Conservation (phyloP, 2,113 vertebrate genomes). For the Camelus dromedarius region DNA sequence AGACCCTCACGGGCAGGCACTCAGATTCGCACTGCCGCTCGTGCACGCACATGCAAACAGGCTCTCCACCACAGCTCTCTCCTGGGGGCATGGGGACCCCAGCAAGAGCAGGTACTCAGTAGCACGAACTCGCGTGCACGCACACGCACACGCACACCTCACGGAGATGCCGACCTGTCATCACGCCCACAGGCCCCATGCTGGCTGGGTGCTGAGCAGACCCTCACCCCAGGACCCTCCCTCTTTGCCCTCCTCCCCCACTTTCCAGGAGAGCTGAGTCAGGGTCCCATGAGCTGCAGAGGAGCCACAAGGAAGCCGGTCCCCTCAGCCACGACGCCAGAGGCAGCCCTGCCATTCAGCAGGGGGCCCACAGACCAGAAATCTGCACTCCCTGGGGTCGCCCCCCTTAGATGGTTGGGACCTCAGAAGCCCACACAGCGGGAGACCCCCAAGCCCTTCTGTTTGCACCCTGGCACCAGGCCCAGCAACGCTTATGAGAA, state of each 20-base stretch:
- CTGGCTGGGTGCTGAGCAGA: neutral
- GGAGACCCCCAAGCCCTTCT: neutral
- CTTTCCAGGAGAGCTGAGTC: neutral
- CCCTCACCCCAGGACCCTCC: neutral
- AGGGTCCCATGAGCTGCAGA: neutral
- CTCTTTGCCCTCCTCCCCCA: neutral
- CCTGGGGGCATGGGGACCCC: neutral
- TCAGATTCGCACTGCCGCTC: fast-evolving
- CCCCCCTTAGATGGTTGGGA: neutral
- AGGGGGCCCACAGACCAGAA: neutral
- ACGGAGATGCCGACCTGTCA: fast-evolving
- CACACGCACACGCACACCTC: neutral
- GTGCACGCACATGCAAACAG: neutral
- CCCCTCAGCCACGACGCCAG: neutral
- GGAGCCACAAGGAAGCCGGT: neutral
- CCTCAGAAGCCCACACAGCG: fast-evolving
- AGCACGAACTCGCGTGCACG: neutral
- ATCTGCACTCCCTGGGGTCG: neutral
- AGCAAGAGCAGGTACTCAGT: fast-evolving
- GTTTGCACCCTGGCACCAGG: neutral
- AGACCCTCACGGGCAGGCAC: neutral
- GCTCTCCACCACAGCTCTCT: fast-evolving
- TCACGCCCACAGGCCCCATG: neutral
- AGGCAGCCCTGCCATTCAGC: neutral
- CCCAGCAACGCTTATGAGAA: too few relatives aligned